Evolutionary conservation across 2,797 vertebrate species (phyloP), one percentile per base, ranked within the genome.

Genomic region (Pteropus rufus): DNA sequence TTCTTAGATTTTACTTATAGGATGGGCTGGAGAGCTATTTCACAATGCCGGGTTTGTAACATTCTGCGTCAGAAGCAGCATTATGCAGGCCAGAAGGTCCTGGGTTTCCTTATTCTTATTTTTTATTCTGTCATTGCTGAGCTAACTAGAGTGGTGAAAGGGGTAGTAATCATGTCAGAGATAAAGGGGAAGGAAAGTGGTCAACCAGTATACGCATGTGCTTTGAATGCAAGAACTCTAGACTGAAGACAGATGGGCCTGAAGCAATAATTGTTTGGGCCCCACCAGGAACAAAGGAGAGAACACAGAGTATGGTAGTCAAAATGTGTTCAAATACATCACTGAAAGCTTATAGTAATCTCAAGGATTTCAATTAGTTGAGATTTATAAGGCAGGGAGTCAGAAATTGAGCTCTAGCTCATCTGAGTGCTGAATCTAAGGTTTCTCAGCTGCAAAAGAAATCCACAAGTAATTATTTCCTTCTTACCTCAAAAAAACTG

Each of bases 41-140:
- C 89, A 94, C 89, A 96, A 85, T 18, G 31, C 75, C 24, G 26
- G 16, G 34, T 58, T 52, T 89, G 18, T 76, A 96, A 95, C 46
- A 64, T n/a, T 83, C 29, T 95, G 60, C n/a, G 6, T 96, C 95
- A 96, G 62, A 93, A 92, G 90, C 21, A 24, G 46, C 64, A 89
- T 41, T 41, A 83, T 67, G 46, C 18, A 16, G 44, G 56, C 72
- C 81, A 92, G 72, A 92, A 65, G 44, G 64, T 65, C 75, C 84
- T 88, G 88, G 10, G 52, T 86, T 92, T 92, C 96, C 81, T 97
- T 85, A 89, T 77, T 96, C 46, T 86, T 82, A 80, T 65, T 96
- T 96, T 46, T 86, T 60, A 60, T 76, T 81, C 72, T 83, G 64
- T 93, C 83, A 95, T 14, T 73, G 89, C 72, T 96, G 90, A 95